Base-by-base conservation (phyloP, 2,113 vertebrate genomes). In the western clawed frog (Xenopus tropicalis) region DNA sequence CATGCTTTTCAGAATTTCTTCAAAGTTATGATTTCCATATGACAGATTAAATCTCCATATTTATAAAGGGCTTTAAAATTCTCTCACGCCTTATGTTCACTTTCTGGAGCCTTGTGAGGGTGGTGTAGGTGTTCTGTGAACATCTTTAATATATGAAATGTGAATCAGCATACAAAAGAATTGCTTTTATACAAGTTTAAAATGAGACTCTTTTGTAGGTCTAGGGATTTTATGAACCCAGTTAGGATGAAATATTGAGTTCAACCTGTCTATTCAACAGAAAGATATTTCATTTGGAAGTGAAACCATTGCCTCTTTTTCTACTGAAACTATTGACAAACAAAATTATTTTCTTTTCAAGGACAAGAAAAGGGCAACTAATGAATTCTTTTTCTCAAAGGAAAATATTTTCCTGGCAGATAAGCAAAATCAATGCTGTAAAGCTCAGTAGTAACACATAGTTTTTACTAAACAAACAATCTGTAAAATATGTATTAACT, bases 41-140 rank as follows among this genome's bases (percentile, higher is more conserved):
- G 66, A 75, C 66, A 75, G 73, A 75, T 69, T 75, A 75, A 75
- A 75, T 75, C 73, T 69, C 73, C 73, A 75, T 75, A 69, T 75
- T 75, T 68, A 74, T 67, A 56, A 74, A 67, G 64, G 37, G 22
- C 44, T 67, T 67, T 59, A 59, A 59, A 24, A 66, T 29, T 23
- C 48, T 25, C 61, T 68, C 64, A 61, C 72, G 16, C 57, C 48
- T 58, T 44, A 17, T 66, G 54, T 59, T 67, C 63, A 48, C 72
- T 68, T 75, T 69, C 57, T 57, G 68, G 24, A 52, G 29, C 44
- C 57, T 69, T 44, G 66, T 23, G 56, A 66, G 61, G 63, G 6
- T 11, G 23, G 58, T 69, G 66, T 56, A 61, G 56, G 58, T 75
- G 14, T 62, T 69, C 25, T 62, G 21, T 62, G 61, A 67, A 67